A percentile compares a stretch with the other conserved stretches of the same genome.
phyloP scores from a whole-genome alignment of 2,888 invertebrate species.

The Mythimna albipuncta region DNA sequence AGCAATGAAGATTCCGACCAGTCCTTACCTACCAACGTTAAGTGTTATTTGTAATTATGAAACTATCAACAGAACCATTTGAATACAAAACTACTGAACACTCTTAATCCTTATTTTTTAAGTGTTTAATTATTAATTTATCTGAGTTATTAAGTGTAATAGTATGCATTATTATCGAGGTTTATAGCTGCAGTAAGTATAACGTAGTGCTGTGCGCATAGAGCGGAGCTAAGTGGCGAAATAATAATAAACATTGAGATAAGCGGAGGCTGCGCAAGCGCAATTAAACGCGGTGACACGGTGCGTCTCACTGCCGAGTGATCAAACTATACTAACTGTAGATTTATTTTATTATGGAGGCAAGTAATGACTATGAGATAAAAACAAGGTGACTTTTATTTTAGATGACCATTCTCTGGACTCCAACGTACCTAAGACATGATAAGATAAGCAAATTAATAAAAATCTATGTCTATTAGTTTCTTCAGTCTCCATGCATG shows the following conservation, averaged over 20 bases:
- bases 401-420: neutral
- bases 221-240: constrained; percentile 51
- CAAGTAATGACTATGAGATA: constrained; percentile 8
- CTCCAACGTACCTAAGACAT: no score
- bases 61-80: constrained; percentile 34
- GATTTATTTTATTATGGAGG: constrained; percentile 14
- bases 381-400: constrained; percentile 6
- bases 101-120: constrained; percentile 44
- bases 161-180: constrained; percentile 39
- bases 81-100: constrained; percentile 41
- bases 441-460: neutral
- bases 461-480: neutral
- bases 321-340: constrained; percentile 23
- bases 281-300: constrained; percentile 70
- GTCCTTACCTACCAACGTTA: constrained; percentile 18
- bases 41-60: constrained; percentile 57
- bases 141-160: constrained; percentile 36
- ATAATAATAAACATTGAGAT: constrained; percentile 64
- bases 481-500: neutral
- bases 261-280: constrained; percentile 53
- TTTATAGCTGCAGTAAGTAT: constrained; percentile 22
- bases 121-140: constrained; percentile 44
- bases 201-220: constrained; percentile 14
- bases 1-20: constrained; percentile 22
- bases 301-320: constrained; percentile 13